Percentiles rank a stretch among this genome's conserved stretches.
phyloP scores from a whole-genome alignment of 2,113 vertebrate genomes.

The Bos taurus region ARS-UCD2.0 NC_037333.1:66450001-66450500 shows the following conservation, averaged over 20 bases:
- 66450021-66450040: background rate
- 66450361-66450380: slow-evolving; percentile 81
- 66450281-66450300: background rate
- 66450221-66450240: background rate
- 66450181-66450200: background rate
- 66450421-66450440: slow-evolving; percentile 94
- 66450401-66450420: slow-evolving; percentile 94
- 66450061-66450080: fast-evolving
- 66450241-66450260: background rate
- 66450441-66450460: slow-evolving; percentile 92
- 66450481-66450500: slow-evolving; percentile 94
- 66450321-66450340: slow-evolving; percentile 83
- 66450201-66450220: background rate
- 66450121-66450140: background rate
- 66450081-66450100: background rate
- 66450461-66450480: slow-evolving; percentile 93
- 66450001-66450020: background rate
- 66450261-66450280: background rate
- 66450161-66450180: background rate
- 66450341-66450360: slow-evolving; percentile 85
- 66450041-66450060: background rate
- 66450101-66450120: background rate
- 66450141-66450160: background rate
- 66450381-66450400: slow-evolving; percentile 76
- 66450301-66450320: background rate